Percentiles rank a stretch among this genome's conserved stretches.
These are phyloP conservation scores for Steinernema hermaphroditum DNA, from an alignment of 2,888 invertebrate genomes.

Conservation along the genomic window DNA sequence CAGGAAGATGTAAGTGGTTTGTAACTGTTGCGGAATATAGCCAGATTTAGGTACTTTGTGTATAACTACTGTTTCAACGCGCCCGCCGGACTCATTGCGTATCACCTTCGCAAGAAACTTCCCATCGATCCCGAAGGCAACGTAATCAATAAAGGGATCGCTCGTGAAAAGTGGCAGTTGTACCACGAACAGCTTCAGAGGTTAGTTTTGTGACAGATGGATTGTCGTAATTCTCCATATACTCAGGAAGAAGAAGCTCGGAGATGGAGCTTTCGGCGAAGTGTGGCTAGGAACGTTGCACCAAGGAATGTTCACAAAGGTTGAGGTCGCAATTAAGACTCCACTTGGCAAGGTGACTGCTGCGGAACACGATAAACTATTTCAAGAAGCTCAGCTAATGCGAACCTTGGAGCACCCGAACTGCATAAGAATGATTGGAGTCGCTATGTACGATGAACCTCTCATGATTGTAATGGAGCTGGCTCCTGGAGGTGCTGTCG, in stretches of 20 bases:
- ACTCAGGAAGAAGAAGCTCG: conserved; percentile 34
- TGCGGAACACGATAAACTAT: conserved; percentile 37
- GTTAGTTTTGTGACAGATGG: conserved; percentile 24
- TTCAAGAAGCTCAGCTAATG: conserved; percentile 34
- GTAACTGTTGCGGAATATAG: not conserved
- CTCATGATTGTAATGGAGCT: conserved; percentile 34
- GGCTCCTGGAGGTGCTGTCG: conserved; percentile 28
- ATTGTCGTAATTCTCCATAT: not conserved
- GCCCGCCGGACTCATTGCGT: conserved; percentile 37
- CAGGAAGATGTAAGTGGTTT: not conserved
- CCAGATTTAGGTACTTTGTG: not conserved
- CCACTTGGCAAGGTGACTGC: conserved; percentile 33
- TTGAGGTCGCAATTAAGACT: conserved; percentile 40
- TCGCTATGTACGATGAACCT: conserved; percentile 33
- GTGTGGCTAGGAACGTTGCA: conserved; percentile 38
- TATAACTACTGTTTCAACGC: conserved; percentile 28
- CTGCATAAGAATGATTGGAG: conserved; percentile 28
- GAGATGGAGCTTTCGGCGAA: conserved; percentile 42
- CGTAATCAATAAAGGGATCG: conserved; percentile 27
- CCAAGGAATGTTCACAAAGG: conserved; percentile 31
- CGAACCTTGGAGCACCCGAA: conserved; percentile 23
- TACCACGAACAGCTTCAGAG: conserved; percentile 36
- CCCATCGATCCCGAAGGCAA: conserved; percentile 27
- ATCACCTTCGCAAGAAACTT: conserved; percentile 33
- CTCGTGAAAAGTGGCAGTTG: conserved; percentile 39